phyloP scores from a whole-genome alignment of 1,140 invertebrate species.

The Drosophila sulfurigaster region DNA sequence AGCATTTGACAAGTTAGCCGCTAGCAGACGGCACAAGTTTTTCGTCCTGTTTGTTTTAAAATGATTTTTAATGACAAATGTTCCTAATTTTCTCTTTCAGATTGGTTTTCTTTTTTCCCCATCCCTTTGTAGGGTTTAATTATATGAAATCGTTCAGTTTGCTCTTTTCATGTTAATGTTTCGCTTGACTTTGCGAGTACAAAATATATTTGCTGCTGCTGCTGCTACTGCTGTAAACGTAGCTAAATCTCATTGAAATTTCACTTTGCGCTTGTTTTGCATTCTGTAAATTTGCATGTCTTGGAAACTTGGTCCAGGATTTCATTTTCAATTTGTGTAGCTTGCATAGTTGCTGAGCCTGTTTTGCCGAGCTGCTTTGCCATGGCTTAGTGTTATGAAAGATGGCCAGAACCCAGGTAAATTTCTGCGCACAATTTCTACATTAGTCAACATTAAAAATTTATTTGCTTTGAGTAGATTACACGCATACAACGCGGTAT shows the following conservation, averaged over 20 bases:
- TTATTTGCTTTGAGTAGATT: slow-evolving; percentile 82
- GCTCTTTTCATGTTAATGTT: slow-evolving; percentile 10
- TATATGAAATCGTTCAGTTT: slow-evolving; percentile 14
- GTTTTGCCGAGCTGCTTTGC: slow-evolving; percentile 43
- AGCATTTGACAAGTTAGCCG: slow-evolving; percentile 37
- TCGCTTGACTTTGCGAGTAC: slow-evolving; percentile 13
- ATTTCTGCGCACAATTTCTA: slow-evolving; percentile 77
- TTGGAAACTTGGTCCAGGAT: slow-evolving; percentile 36
- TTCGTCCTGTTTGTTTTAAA: slow-evolving; percentile 57
- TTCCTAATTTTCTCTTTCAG: slow-evolving; percentile 53
- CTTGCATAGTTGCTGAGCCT: slow-evolving; percentile 35
- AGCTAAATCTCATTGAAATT: slow-evolving; percentile 21
- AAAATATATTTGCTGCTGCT: not conserved
- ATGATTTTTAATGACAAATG: slow-evolving; percentile 73
- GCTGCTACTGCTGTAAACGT: slow-evolving; percentile 6
- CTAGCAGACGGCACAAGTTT: slow-evolving; percentile 41
- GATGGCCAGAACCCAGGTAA: slow-evolving; percentile 65
- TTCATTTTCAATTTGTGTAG: slow-evolving; percentile 63
- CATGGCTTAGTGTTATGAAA: slow-evolving; percentile 31
- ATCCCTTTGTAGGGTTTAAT: not conserved
- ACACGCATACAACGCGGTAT: slow-evolving; percentile 57
- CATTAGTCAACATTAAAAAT: slow-evolving; percentile 82
- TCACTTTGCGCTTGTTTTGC: slow-evolving; percentile 15
- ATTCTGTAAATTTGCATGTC: slow-evolving; percentile 35
- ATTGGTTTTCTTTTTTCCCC: slow-evolving; percentile 16